These are phyloP conservation scores for Agrilus planipennis DNA, from an alignment of 1,140 invertebrate species.

Conservation along the genomic window DNA sequence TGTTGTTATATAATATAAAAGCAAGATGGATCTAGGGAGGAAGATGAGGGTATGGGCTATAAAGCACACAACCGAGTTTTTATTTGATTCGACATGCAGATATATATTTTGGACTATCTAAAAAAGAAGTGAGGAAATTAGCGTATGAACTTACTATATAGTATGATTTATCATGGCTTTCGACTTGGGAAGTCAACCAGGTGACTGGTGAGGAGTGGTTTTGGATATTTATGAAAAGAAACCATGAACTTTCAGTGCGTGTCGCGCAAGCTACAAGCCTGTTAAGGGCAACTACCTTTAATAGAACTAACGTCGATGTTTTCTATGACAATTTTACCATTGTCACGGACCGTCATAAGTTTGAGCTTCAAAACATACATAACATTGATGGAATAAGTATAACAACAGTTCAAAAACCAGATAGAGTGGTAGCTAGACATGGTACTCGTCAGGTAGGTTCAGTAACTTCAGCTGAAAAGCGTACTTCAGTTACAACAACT, in stretches of 20 bases:
- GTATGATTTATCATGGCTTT: conserved; percentile 19
- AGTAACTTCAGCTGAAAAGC: conserved; percentile 35
- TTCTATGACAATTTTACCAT: conserved; percentile 29
- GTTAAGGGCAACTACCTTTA: conserved; percentile 37
- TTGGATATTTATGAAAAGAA: conserved; percentile 33
- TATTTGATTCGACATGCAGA: conserved; percentile 10
- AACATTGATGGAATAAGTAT: neutral
- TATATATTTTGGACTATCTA: conserved; percentile 20
- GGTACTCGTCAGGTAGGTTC: conserved; percentile 34
- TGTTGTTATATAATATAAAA: conserved; percentile 12
- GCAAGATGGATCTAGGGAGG: conserved; percentile 5
- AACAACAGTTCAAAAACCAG: neutral
- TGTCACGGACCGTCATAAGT: conserved; percentile 26
- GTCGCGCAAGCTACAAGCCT: conserved; percentile 35
- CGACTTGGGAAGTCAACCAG: conserved; percentile 24
- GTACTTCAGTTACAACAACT: conserved; percentile 34
- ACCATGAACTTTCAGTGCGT: conserved; percentile 33
- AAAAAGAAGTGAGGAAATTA: conserved; percentile 15
- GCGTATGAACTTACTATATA: conserved; percentile 21
- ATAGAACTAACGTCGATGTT: conserved; percentile 31
- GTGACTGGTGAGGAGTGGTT: conserved; percentile 37
- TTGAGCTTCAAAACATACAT: conserved; percentile 17
- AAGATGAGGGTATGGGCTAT: conserved; percentile 5
- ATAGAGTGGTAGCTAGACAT: conserved; percentile 31
- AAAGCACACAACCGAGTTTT: conserved; percentile 1